Base-by-base conservation (phyloP, 2,797 vertebrate species). In the Hypotaenidia okinawae region DNA sequence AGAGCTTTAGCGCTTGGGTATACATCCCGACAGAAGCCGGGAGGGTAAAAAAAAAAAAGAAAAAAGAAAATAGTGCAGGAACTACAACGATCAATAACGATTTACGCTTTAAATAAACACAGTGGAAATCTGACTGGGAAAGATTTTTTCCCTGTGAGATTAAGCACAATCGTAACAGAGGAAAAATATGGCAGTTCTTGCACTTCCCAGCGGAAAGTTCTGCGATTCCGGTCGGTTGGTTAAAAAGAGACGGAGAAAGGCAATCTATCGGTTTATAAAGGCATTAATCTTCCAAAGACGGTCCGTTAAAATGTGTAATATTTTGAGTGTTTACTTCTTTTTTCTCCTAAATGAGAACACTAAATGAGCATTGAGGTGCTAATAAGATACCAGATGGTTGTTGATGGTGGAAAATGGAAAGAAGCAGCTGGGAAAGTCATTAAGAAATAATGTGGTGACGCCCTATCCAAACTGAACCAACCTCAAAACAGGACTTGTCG, bases 361-460 rank as follows among this genome's bases (percentile, higher is more conserved):
- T 97, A 97, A 98, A 98, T 96, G 98, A 97, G 98, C 98, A 99
- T 99, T 98, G 98, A 98, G 98, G 98, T 99, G 98, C 98, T 98
- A 98, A 98, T 98, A 98, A 98, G 97, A 98, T 97, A 98, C 98
- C 98, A 98, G 99, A 99, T 99, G 99, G 98, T 98, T 98, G 97
- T 96, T 98, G 98, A 98, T 98, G 97, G 97, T 97, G 98, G 98
- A 98, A 98, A 98, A 98, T 98, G 97, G 98, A 98, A 98, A 98
- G 98, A 97, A 98, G 98, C 98, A 98, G 98, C 98, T 98, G 98
- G 97, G 98, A 98, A 98, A 97, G 97, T 98, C 97, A 98, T 98
- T 98, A 98, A 98, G 98, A 98, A 98, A 99, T 99, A 98, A 99
- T 98, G 98, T 97, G 96, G 98, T 98, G 98, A 99, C 98, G 98